Percentiles rank a stretch among this genome's conserved stretches.
These are phyloP conservation scores for Cremastinae sp. DNA, from an alignment of 2,888 invertebrate genomes.

Conservation along the genomic window DNA sequence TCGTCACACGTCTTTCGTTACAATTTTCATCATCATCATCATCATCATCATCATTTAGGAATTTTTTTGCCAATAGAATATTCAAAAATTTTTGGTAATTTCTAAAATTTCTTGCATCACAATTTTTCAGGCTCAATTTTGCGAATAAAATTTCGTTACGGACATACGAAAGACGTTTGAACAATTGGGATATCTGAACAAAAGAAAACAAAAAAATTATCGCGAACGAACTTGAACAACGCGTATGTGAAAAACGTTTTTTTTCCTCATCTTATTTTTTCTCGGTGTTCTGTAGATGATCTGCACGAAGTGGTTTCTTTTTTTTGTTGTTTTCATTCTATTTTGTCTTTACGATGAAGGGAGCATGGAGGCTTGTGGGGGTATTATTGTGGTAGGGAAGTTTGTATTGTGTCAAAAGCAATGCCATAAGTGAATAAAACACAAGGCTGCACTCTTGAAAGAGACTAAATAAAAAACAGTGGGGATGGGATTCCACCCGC, in stretches of 20 bases:
- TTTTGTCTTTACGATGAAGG: constrained; percentile 62
- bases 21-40: neutral
- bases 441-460: constrained; percentile 78
- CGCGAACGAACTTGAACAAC: constrained; percentile 78
- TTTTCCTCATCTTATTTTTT: constrained; percentile 56
- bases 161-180: constrained; percentile 5
- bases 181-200: constrained; percentile 43
- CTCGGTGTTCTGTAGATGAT: constrained; percentile 51
- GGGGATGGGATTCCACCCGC: constrained; percentile 66
- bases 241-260: constrained; percentile 76
- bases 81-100: neutral
- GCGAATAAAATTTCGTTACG: neutral
- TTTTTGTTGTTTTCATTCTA: constrained; percentile 51
- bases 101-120: neutral
- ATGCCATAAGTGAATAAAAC: constrained; percentile 79
- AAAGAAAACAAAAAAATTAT: constrained; percentile 66
- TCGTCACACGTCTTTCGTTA: constrained; percentile 14
- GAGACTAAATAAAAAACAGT: constrained; percentile 73
- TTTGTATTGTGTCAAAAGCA: constrained; percentile 80
- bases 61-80: neutral
- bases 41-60: neutral
- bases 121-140: constrained; percentile 12
- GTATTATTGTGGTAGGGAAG: constrained; percentile 67
- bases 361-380: constrained; percentile 66
- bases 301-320: constrained; percentile 63